Percentiles rank a stretch among this genome's conserved stretches.
These are phyloP conservation scores for Cantharis nigra DNA, from an alignment of 2,888 invertebrate genomes.

Conservation along the genomic window DNA sequence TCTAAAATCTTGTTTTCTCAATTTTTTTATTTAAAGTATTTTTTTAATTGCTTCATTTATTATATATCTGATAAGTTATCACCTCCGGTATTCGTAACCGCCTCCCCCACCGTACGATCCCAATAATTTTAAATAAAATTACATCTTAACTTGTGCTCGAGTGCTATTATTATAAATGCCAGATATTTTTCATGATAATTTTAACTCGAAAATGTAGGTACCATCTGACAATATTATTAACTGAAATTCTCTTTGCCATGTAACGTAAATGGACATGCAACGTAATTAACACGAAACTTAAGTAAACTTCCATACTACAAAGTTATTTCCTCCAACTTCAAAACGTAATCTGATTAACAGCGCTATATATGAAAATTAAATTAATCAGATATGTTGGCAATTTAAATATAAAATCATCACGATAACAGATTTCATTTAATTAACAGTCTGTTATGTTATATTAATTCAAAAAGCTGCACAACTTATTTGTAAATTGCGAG, in stretches of 20 bases:
- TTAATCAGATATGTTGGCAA: neutral
- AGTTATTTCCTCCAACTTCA: neutral
- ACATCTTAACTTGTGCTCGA: no score
- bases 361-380: neutral
- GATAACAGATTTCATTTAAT: neutral
- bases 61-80: no score
- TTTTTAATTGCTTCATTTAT: neutral
- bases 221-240: neutral
- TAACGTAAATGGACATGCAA: neutral
- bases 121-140: no score
- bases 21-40: no score
- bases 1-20: neutral
- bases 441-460: neutral
- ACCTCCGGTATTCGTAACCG: no score
- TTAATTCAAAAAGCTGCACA: neutral
- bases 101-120: no score
- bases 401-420: neutral
- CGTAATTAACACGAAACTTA: slow-evolving; percentile 2
- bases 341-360: slow-evolving; percentile 1
- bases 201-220: neutral
- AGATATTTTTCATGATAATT: neutral
- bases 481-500: neutral
- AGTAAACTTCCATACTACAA: neutral
- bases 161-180: no score
- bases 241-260: neutral